Conservation (phyloP, 2,113 vertebrate species). For the Hemibagrus wyckioides region DNA sequence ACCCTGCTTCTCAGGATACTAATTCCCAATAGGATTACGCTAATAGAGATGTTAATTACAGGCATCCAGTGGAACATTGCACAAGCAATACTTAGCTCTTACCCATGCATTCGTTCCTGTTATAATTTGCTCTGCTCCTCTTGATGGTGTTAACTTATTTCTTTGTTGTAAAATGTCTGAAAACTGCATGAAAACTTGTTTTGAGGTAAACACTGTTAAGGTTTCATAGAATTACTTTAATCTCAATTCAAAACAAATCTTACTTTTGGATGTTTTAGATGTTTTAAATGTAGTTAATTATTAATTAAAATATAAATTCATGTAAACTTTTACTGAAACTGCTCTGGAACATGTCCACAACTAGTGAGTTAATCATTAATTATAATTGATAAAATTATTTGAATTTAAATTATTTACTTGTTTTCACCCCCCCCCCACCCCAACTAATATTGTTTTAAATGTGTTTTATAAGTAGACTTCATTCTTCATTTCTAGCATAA, state of each 20-base stretch:
- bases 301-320: not conserved
- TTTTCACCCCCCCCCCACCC: too few relatives aligned
- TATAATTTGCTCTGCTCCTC: conserved; percentile 1
- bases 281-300: not conserved
- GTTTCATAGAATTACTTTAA: not conserved
- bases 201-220: not conserved
- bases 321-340: not conserved
- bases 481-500: not conserved
- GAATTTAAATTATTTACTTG: not conserved
- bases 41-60: conserved; percentile 27
- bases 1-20: not conserved
- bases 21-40: conserved; percentile 10
- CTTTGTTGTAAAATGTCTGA: not conserved
- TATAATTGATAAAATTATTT: not conserved
- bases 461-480: too few relatives aligned
- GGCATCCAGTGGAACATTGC: conserved; percentile 16
- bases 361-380: not conserved
- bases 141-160: not conserved
- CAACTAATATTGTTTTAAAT: too few relatives aligned
- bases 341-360: not conserved
- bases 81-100: conserved; percentile 12
- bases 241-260: not conserved
- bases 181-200: not conserved
- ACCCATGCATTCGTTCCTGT: conserved; percentile 21
- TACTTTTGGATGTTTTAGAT: not conserved